phyloP scores from a whole-genome alignment of 2,113 vertebrate genomes.

The Leuciscus idus region DNA sequence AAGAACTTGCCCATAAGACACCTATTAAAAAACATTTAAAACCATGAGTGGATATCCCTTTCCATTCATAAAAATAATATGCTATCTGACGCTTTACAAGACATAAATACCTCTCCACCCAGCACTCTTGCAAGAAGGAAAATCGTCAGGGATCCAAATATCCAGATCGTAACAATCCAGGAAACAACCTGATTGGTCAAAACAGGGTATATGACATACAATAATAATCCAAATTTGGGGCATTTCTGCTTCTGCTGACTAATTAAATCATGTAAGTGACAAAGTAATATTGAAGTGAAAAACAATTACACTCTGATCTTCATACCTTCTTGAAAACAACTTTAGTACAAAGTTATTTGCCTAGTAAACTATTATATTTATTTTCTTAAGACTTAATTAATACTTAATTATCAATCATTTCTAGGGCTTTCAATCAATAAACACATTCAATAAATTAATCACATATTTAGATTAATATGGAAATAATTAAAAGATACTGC shows the following conservation, averaged over 20 bases:
- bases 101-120: slow-evolving; percentile 89
- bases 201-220: slow-evolving; percentile 40
- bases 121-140: slow-evolving; percentile 97
- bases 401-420: background rate
- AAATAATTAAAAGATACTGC: background rate
- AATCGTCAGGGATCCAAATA: slow-evolving; percentile 96
- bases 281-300: background rate
- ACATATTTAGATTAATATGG: no score
- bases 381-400: background rate
- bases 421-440: background rate
- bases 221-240: background rate
- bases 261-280: background rate
- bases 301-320: background rate
- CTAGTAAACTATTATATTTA: background rate
- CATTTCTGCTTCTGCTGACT: background rate
- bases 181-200: slow-evolving; percentile 88
- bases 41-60: background rate
- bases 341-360: background rate
- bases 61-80: background rate
- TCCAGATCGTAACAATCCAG: slow-evolving; percentile 99
- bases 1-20: slow-evolving; percentile 96
- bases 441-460: background rate
- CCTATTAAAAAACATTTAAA: slow-evolving; percentile 71
- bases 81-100: background rate
- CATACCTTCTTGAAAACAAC: background rate